These are phyloP conservation scores for Platycheirus rosarum DNA, from an alignment of 2,888 invertebrate genomes.

Conservation along the genomic window DNA sequence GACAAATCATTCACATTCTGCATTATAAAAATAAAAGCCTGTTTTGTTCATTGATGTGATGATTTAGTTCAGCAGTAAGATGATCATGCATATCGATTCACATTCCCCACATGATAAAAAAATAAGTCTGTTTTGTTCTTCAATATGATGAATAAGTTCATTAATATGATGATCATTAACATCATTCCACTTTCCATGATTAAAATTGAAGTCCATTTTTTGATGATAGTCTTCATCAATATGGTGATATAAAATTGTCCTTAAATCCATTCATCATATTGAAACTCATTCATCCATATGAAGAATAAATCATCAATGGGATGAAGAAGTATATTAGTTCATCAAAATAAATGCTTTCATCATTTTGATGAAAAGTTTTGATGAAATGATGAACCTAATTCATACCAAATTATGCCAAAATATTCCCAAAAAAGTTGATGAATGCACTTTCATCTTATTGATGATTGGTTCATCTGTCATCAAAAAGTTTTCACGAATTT, in stretches of 20 bases:
- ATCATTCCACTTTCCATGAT: neutral
- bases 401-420: slow-evolving; percentile 3
- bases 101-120: slow-evolving; percentile 1
- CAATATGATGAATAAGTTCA: slow-evolving; percentile 3
- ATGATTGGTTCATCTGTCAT: slow-evolving; percentile 7
- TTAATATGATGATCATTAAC: slow-evolving; percentile 9
- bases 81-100: slow-evolving; percentile 10
- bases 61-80: slow-evolving; percentile 9
- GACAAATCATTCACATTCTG: slow-evolving; percentile 2
- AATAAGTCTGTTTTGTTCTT: slow-evolving; percentile 6
- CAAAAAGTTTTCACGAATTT: slow-evolving; percentile 16
- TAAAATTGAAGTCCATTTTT: slow-evolving; percentile 10
- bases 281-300: slow-evolving; percentile 3
- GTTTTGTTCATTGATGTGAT: slow-evolving; percentile 14
- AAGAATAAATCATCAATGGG: slow-evolving; percentile 15
- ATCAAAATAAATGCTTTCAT: slow-evolving; percentile 13
- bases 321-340: slow-evolving; percentile 1
- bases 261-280: slow-evolving; percentile 3
- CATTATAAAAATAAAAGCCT: slow-evolving; percentile 5
- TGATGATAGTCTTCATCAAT: slow-evolving; percentile 10
- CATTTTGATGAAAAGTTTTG: slow-evolving; percentile 14
- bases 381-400: slow-evolving; percentile 15
- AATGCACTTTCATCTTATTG: slow-evolving; percentile 22
- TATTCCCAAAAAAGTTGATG: slow-evolving; percentile 15
- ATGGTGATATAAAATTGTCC: neutral